These are phyloP conservation scores for Augochlorella aurata DNA, from an alignment of 2,888 invertebrate species.

Conservation along the genomic window DNA sequence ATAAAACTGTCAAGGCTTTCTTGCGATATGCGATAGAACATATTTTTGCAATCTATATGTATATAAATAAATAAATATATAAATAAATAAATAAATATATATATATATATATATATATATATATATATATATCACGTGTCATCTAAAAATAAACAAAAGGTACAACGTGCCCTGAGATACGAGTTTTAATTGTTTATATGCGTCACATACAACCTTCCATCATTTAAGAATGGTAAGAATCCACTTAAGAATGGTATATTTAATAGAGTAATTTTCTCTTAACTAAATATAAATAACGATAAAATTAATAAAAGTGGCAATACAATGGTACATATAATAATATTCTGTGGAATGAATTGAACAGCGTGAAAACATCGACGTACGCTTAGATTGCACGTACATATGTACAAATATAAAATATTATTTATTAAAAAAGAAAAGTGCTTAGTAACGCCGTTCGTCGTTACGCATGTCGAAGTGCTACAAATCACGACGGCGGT, in stretches of 20 bases:
- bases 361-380: neutral
- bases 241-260: neutral
- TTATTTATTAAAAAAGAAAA: slow-evolving; percentile 12
- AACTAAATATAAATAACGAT: neutral
- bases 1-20: too few relatives aligned
- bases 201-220: neutral
- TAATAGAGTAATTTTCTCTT: neutral
- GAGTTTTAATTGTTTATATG: neutral
- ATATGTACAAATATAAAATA: neutral
- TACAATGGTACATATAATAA: neutral
- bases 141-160: neutral
- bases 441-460: slow-evolving; percentile 12
- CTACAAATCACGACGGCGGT: slow-evolving; percentile 19
- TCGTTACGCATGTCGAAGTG: neutral
- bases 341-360: neutral
- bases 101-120: neutral
- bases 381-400: neutral
- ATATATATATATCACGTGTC: neutral
- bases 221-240: neutral
- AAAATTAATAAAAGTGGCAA: neutral
- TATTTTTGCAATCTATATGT: neutral
- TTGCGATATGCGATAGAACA: neutral
- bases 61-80: neutral
- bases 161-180: slow-evolving; percentile 14
- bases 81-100: neutral